Evolutionary conservation across 2,888 invertebrate species (phyloP).

Genomic region (Macaria notata): DNA sequence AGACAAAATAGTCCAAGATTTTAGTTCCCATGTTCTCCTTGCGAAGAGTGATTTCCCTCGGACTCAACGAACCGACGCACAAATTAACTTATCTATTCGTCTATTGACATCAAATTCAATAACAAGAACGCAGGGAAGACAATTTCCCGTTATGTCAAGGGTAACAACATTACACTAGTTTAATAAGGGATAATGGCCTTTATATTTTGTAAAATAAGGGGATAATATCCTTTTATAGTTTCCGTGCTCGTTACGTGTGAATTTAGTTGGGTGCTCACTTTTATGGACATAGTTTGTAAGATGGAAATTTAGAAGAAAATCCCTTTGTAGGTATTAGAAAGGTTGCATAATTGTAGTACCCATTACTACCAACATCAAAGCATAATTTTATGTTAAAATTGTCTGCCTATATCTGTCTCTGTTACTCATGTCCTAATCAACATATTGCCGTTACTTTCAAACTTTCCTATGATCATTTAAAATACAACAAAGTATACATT

Average conservation of each 20-base stretch:
- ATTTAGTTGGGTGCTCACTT: neutral
- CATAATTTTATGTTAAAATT: too few species aligned
- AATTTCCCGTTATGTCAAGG: slow-evolving; percentile 12
- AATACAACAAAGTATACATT: too few species aligned
- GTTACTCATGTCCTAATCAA: too few species aligned
- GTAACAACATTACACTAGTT: slow-evolving; percentile 10
- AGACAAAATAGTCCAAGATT: too few species aligned
- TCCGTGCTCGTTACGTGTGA: slow-evolving; percentile 12
- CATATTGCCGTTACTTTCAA: too few species aligned
- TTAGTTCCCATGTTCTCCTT: too few species aligned
- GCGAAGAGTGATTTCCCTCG: too few species aligned
- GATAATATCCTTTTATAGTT: slow-evolving; percentile 7
- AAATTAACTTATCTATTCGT: slow-evolving; percentile 5
- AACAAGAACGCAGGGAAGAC: slow-evolving; percentile 10
- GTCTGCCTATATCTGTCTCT: too few species aligned
- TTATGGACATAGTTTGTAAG: neutral
- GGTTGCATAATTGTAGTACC: neutral
- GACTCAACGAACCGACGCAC: neutral
- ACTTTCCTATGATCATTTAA: too few species aligned
- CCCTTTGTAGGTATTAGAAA: neutral
- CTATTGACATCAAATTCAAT: slow-evolving; percentile 17
- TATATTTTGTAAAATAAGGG: slow-evolving; percentile 4
- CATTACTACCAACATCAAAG: too few species aligned
- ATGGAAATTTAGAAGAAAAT: neutral
- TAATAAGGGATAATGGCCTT: slow-evolving; percentile 7